phyloP scores from a whole-genome alignment of 1,140 invertebrate genomes.

The Aphaenogaster ashmeadi region DNA sequence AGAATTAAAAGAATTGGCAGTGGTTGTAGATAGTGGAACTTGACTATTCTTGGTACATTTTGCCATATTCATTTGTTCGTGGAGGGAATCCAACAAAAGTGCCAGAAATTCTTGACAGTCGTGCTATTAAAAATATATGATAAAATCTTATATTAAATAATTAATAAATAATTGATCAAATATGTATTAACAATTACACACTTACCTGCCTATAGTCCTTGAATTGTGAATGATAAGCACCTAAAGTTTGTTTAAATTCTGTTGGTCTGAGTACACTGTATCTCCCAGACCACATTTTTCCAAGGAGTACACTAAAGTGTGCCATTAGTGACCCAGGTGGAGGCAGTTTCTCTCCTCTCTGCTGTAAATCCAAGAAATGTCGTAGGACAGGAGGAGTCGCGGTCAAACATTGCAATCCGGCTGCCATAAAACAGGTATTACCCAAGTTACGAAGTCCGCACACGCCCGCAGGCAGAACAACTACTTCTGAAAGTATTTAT shows the following conservation, averaged over 20 bases:
- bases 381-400: conserved; percentile 88
- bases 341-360: conserved; percentile 83
- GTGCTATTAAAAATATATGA: conserved; percentile 86
- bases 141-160: neutral
- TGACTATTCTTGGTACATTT: conserved; percentile 82
- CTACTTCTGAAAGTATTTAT: conserved; percentile 54
- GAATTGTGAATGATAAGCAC: conserved; percentile 90
- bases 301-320: conserved; percentile 88
- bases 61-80: conserved; percentile 90
- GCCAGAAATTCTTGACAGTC: conserved; percentile 93
- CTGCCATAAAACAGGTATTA: conserved; percentile 92
- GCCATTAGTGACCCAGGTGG: conserved; percentile 85
- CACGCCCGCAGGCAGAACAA: conserved; percentile 86
- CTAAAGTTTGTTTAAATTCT: conserved; percentile 90
- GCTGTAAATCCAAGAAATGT: conserved; percentile 87
- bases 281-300: conserved; percentile 90
- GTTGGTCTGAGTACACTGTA: conserved; percentile 88
- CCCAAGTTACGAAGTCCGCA: conserved; percentile 91
- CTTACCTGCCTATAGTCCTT: conserved; percentile 89
- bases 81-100: conserved; percentile 90
- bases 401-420: conserved; percentile 90
- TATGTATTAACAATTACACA: neutral
- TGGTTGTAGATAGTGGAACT: conserved; percentile 80
- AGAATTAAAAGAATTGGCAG: conserved; percentile 82
- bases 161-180: neutral